phyloP scores from a whole-genome alignment of 2,797 vertebrate species.

The Lagodon rhomboides region DNA sequence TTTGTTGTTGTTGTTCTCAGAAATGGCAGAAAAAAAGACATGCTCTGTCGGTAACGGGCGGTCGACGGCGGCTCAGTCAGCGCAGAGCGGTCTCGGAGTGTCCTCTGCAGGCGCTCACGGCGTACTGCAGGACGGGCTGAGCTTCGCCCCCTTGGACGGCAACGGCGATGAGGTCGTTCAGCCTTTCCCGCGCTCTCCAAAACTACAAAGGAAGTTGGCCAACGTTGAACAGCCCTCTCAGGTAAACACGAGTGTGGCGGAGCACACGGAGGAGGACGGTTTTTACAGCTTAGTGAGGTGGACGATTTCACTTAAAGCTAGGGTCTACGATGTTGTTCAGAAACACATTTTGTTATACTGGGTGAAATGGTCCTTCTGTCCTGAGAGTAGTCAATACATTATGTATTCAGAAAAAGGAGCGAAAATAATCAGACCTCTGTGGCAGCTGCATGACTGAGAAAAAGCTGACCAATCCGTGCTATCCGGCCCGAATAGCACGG shows the following conservation, averaged over 20 bases:
- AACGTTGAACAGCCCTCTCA: conserved; percentile 44
- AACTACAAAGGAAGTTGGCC: conserved; percentile 67
- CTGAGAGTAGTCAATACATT: too few species aligned
- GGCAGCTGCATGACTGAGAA: too few species aligned
- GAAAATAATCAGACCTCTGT: too few species aligned
- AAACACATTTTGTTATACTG: too few species aligned
- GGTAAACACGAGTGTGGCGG: conserved; percentile 42
- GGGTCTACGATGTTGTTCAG: too few species aligned
- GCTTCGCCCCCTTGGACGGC: conserved; percentile 50
- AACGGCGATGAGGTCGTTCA: conserved; percentile 47
- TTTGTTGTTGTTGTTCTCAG: conserved; percentile 20
- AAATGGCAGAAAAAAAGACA: conserved; percentile 74
- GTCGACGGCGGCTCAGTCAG: not conserved
- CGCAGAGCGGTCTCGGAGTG: not conserved
- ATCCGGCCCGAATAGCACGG: too few species aligned
- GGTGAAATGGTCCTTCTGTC: too few species aligned
- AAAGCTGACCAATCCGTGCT: too few species aligned
- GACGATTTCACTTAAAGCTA: too few species aligned
- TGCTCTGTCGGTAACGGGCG: not conserved
- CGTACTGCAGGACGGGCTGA: conserved; percentile 37
- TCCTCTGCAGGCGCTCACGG: conserved; percentile 39
- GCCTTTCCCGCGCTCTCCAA: conserved; percentile 81
- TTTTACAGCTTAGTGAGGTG: too few species aligned
- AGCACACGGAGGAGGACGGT: too few species aligned
- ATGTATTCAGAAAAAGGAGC: too few species aligned